Evolutionary conservation across 2,888 invertebrate species (phyloP), one percentile per base, ranked within the genome.

Genomic region (Acleris sparsana): DNA sequence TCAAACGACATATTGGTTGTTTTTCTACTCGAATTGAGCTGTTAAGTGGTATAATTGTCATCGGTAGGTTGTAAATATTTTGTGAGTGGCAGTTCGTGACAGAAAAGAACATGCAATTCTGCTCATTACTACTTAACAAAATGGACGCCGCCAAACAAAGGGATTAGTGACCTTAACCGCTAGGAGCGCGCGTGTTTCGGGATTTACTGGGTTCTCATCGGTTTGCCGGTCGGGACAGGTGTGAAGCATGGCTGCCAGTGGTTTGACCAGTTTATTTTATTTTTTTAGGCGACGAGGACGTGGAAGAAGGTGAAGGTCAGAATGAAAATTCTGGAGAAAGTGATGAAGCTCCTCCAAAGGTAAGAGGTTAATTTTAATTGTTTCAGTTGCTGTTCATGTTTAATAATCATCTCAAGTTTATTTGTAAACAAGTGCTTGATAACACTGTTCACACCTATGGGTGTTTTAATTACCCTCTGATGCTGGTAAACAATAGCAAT

Each of bases 81-180:
- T 90, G 65, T 90, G 88, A 88, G 91, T 92, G 90, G 90, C 88
- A 88, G 86, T 88, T 91, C 87, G 87, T 93, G 92, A 92, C 93
- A 92, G 93, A 93, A 93, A 93, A 92, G 92, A 92, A 91, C 94
- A 94, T 94, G 94, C 94, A 94, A 94, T 90, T 94, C 93, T 94
- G 94, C 94, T 94, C 95, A 93, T 93, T 93, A 93, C 89, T 90
- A 94, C 95, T 94, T 94, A 94, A 95, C 95, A 95, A 95, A 95
- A 95, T 95, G 95, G 95, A 94, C 94, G 95, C 94, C 94, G 93
- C 94, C 94, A 94, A 95, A 95, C 94, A 95, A 95, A 95, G 94
- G 94, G 94, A 94, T 94, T 94, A 94, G 94, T 94, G 94, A 93
- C 88, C 89, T 90, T 91, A 88, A 79, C 89, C 87, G 87, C 89